Percentiles rank a stretch among this genome's conserved stretches.
Conservation (phyloP, 2,797 vertebrate genomes). For the Gephyroberyx darwinii region DNA sequence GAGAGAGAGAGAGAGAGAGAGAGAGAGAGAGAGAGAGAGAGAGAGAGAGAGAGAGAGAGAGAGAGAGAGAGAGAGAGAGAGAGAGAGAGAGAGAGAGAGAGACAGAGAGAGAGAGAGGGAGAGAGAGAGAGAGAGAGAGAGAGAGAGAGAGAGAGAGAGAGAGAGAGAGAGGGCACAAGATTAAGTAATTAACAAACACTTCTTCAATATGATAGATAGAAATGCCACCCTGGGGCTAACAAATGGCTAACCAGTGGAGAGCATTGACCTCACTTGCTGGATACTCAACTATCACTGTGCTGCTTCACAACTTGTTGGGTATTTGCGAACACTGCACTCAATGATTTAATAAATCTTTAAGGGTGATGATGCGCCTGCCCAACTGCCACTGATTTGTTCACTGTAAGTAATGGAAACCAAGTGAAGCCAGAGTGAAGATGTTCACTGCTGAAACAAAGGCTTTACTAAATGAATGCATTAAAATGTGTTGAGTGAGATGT, state of each 20-base stretch:
- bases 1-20: background rate
- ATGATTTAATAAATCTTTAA: background rate
- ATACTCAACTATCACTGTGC: background rate
- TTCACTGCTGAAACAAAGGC: too few relatives aligned
- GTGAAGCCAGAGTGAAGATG: too few relatives aligned
- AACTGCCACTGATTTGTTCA: background rate
- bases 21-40: too few relatives aligned
- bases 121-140: background rate
- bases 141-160: background rate
- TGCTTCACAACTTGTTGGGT: constrained; percentile 14
- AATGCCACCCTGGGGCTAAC: constrained; percentile 28
- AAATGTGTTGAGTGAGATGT: too few relatives aligned
- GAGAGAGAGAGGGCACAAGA: constrained; percentile 5
- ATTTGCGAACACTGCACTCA: background rate
- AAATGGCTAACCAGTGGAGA: constrained; percentile 12
- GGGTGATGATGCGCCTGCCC: too few relatives aligned
- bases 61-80: background rate
- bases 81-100: background rate
- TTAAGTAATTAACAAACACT: constrained; percentile 29
- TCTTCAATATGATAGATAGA: constrained; percentile 17
- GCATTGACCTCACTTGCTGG: background rate
- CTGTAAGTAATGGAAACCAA: background rate
- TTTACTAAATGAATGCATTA: too few relatives aligned
- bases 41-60: background rate
- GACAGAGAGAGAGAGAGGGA: background rate